A percentile compares a stretch with the other conserved stretches of the same genome.
phyloP scores from a whole-genome alignment of 2,113 vertebrate genomes.

The Aegithalos caudatus region DNA sequence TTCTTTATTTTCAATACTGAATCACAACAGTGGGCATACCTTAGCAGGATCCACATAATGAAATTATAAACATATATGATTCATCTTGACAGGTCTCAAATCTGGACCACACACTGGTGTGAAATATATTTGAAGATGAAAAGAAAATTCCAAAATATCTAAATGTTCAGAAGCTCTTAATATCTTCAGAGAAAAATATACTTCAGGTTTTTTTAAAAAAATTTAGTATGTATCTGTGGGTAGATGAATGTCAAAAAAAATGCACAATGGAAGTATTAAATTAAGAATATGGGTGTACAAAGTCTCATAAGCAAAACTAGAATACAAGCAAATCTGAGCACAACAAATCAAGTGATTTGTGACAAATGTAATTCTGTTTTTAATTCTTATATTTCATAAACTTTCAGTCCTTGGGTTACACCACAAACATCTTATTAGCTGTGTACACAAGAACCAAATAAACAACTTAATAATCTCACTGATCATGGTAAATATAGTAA shows the following conservation, averaged over 20 bases:
- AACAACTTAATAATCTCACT: neutral
- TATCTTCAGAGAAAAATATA: neutral
- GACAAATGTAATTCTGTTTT: neutral
- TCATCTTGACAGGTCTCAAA: neutral
- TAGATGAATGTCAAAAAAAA: neutral
- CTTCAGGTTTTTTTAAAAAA: neutral
- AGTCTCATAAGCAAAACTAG: neutral
- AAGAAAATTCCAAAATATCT: neutral
- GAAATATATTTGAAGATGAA: neutral
- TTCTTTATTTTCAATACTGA: neutral
- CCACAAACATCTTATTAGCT: neutral
- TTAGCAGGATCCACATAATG: neutral
- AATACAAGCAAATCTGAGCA: neutral
- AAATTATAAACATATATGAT: neutral
- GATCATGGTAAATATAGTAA: neutral
- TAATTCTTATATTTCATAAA: neutral
- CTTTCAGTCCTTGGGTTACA: neutral
- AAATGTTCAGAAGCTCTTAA: neutral
- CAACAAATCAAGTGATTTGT: neutral
- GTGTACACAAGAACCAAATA: neutral
- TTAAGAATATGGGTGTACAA: neutral
- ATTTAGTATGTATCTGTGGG: neutral
- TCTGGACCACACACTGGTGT: neutral
- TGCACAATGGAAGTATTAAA: neutral
- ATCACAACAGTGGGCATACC: neutral